Evolutionary conservation across 2,113 vertebrate genomes (phyloP), one percentile per base, ranked within the genome.

Genomic region (Meles meles): DNA sequence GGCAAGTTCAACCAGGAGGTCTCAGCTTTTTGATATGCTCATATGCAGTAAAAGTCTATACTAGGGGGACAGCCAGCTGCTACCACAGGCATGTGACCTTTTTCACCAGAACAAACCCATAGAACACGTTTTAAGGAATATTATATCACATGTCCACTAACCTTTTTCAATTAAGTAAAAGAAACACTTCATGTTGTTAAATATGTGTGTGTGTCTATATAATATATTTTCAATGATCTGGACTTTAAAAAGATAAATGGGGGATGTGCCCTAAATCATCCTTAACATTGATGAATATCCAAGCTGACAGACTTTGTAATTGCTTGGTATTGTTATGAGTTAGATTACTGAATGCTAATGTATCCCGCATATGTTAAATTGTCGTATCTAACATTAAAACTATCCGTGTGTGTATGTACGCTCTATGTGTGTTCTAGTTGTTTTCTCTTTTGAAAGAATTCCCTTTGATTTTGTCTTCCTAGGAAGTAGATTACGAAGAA

Each of bases 401-500:
- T 5, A 18, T 10, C 5, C 0, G 0, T 8, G 23, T 84, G 39
- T 44, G 6, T 29, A 1, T 34, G 3, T 74, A 2, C 42, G 21
- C 76, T 14, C 52, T 39, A 0, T 82, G 10, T 12, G 3, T 74
- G 14, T 47, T 76, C 37, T 72, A 7, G 12, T 39, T 82, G 14
- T 81, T 76, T 65, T 88, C 74, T 47, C 42, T 11, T 79, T 95
- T 95, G 17, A 92, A 95, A 94, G 12, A 84, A 42, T 39, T 82
- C 42, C 31, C 6, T 91, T 79, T 93, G 18, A 15, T 91, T 89
- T 93, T 96, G 61, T 37, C 59, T 91, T 83, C 82, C 34, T 86
- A 99, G 99, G 98, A 98, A 79, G 88, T 99, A 55, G 98, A 99
- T 98, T 99, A 99, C 94, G 99, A 99, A 97, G 80, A 97, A 93